phyloP scores from a whole-genome alignment of 2,888 invertebrate genomes.

The Auanema freiburgensis region DNA sequence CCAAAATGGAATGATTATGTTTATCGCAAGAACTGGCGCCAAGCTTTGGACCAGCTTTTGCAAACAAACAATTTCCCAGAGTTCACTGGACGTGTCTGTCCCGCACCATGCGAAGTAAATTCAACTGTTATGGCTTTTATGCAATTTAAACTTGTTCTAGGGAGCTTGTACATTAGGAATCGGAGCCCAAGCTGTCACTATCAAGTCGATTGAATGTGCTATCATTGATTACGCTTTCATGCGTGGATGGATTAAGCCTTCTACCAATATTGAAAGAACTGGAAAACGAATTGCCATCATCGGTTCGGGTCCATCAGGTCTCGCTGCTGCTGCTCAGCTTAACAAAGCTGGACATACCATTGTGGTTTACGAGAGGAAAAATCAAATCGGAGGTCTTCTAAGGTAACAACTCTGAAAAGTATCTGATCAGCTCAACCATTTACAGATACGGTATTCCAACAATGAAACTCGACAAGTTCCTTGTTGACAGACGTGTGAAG shows the following conservation, averaged over 20 bases:
- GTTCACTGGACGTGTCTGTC: slow-evolving; percentile 75
- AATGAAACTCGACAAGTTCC: slow-evolving; percentile 89
- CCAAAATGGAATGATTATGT: slow-evolving; percentile 98
- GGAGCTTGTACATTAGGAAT: slow-evolving; percentile 95
- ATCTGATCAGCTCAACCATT: slow-evolving; percentile 1
- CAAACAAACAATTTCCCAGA: slow-evolving; percentile 97
- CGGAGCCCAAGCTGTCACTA: slow-evolving; percentile 92
- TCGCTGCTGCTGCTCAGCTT: slow-evolving; percentile 91
- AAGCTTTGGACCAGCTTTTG: slow-evolving; percentile 83
- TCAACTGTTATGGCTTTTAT: too few relatives aligned
- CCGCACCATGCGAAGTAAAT: slow-evolving; percentile 87
- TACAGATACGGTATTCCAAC: slow-evolving; percentile 89
- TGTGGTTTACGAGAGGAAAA: slow-evolving; percentile 94
- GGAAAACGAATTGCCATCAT: slow-evolving; percentile 85
- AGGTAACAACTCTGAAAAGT: slow-evolving; percentile 70
- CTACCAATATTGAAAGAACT: slow-evolving; percentile 77
- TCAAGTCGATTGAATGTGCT: slow-evolving; percentile 97
- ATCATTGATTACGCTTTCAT: slow-evolving; percentile 98
- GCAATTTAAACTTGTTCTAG: too few relatives aligned
- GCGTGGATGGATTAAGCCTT: slow-evolving; percentile 80
- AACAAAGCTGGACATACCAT: slow-evolving; percentile 95
- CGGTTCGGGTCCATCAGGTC: slow-evolving; percentile 78
- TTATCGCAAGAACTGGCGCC: slow-evolving; percentile 70
- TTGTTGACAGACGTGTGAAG: slow-evolving; percentile 82
- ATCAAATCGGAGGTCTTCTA: slow-evolving; percentile 87